Base-by-base conservation (phyloP, 2,113 vertebrate species). In the Leucosticte australis region DNA sequence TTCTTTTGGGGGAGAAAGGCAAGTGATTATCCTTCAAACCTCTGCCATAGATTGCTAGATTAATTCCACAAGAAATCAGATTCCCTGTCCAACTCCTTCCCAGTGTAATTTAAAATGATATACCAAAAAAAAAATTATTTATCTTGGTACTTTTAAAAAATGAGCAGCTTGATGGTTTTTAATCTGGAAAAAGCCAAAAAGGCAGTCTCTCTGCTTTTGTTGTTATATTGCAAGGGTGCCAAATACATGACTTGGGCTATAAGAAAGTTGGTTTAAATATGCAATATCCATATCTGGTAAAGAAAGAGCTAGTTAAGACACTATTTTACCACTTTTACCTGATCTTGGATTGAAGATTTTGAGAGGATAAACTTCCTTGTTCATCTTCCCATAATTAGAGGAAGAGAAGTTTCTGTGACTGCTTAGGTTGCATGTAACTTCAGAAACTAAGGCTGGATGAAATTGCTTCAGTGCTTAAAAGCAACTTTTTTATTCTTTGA, bases 11-110 rank as follows among this genome's bases (percentile, higher is more conserved):
- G 52, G 28, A 62, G 7, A 37, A 39, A 53, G 17, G 44, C 44
- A 46, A 59, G 30, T 27, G 22, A 46, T 79, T 20, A 46, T 64
- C 18, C 27, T 77, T 80, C 50, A 92, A 55, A 60, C 23, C 11
- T 81, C 31, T 81, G 37, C 23, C 30, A 14, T 16, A 44, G 60
- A n/a, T 83, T 37, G n/a, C 69, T 44, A 44, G 46, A 68, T 64
- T 33, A 64, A 33, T 90, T 87, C 24, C n/a, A 37, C 20, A 75
- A 44, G 31, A 53, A 75, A 67, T 47, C 24, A 26, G 11, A 39
- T 65, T 12, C 30, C 10, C 10, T 5, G 2, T 33, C 46, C 13
- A 26, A 2, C 12, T 42, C 10, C 10, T 15, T 7, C 8, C 4
- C 6, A 5, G 18, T 60, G 5, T 55, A 23, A 76, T 83, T 89